phyloP scores from a whole-genome alignment of 2,113 vertebrate species.

The Falcunculus frontatus region DNA sequence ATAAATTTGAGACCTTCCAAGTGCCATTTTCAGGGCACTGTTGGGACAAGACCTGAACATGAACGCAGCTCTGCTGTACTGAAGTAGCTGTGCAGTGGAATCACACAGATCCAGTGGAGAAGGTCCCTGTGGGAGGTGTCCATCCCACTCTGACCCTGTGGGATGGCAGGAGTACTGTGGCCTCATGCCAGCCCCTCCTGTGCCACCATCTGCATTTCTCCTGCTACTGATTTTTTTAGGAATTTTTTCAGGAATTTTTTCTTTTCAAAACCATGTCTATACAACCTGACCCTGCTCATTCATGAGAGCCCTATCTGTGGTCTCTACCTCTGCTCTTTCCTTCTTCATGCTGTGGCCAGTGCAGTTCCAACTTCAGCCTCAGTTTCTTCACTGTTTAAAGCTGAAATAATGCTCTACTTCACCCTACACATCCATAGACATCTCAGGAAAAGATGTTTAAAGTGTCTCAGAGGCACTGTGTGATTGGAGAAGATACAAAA shows the following conservation, averaged over 20 bases:
- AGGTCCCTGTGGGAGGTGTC: neutral
- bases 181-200: neutral
- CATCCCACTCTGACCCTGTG: neutral
- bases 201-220: neutral
- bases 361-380: neutral
- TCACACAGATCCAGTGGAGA: neutral
- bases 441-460: neutral
- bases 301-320: neutral
- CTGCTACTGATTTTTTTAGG: accelerated
- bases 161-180: accelerated
- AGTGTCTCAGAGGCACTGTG: neutral
- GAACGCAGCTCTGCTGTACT: neutral
- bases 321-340: neutral
- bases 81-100: neutral
- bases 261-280: neutral
- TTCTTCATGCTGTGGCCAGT: accelerated
- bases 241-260: neutral
- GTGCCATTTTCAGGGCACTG: neutral
- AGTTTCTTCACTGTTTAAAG: neutral
- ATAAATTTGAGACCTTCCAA: neutral
- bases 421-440: neutral
- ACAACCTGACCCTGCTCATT: neutral
- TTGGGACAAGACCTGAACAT: neutral
- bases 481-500: neutral
- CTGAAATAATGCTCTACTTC: neutral